Percentiles rank a stretch among this genome's conserved stretches.
Conservation (phyloP, 1,140 invertebrate genomes). For the Theocolax elegans region DNA sequence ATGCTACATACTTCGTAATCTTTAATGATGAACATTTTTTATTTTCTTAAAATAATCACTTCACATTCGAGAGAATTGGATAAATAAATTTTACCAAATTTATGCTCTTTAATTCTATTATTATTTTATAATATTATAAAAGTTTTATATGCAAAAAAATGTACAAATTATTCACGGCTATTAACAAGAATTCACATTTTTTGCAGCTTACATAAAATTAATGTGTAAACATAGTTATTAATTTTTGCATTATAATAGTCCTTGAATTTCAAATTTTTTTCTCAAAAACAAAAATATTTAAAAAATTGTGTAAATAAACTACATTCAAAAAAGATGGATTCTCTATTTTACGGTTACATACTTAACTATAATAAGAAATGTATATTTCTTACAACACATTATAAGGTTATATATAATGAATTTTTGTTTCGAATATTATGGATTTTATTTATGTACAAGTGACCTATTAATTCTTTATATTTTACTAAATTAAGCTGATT, state of each 20-base stretch:
- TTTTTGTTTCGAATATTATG: background rate
- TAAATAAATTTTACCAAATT: background rate
- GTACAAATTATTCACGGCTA: slow-evolving; percentile 10
- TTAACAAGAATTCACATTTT: slow-evolving; percentile 17
- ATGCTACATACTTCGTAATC: slow-evolving; percentile 28
- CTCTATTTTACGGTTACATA: slow-evolving; percentile 33
- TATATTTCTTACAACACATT: slow-evolving; percentile 40
- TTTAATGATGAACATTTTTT: slow-evolving; percentile 4
- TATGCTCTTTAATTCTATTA: slow-evolving; percentile 22
- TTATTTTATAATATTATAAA: slow-evolving; percentile 10
- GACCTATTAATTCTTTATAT: slow-evolving; percentile 18
- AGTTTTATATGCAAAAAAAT: slow-evolving; percentile 24
- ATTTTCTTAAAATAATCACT: background rate
- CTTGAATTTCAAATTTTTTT: slow-evolving; percentile 28
- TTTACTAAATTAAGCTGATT: slow-evolving; percentile 20
- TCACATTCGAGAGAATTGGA: background rate
- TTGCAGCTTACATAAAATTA: slow-evolving; percentile 2
- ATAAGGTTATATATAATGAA: slow-evolving; percentile 14
- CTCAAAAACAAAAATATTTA: slow-evolving; percentile 18
- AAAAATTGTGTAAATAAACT: slow-evolving; percentile 46
- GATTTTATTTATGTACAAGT: slow-evolving; percentile 39
- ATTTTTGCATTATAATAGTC: slow-evolving; percentile 28
- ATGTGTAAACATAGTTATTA: slow-evolving; percentile 10
- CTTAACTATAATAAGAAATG: slow-evolving; percentile 36
- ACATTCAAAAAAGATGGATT: slow-evolving; percentile 38